Evolutionary conservation across 2,797 vertebrate genomes (phyloP).

Genomic region (Buphagus erythrorhynchus): DNA sequence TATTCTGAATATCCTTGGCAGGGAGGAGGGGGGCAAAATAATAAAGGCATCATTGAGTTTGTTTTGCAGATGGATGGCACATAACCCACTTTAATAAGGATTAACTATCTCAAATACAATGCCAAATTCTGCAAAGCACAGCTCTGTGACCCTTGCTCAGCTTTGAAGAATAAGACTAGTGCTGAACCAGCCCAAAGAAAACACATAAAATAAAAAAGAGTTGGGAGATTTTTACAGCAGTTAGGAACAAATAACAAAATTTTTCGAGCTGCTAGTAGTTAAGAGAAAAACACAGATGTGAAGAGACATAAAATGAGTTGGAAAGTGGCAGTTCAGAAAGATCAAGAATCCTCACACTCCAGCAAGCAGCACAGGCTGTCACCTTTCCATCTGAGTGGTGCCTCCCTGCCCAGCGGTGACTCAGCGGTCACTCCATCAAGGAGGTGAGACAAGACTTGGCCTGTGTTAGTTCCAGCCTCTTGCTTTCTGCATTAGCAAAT

Average conservation of each 20-base stretch:
- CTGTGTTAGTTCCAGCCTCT: neutral
- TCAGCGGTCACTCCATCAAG: neutral
- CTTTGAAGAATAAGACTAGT: neutral
- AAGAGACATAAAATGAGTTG: neutral
- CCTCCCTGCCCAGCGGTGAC: neutral
- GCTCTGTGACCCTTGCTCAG: neutral
- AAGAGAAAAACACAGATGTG: neutral
- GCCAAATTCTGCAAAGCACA: neutral
- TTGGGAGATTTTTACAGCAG: neutral
- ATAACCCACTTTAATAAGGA: neutral
- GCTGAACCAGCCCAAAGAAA: neutral
- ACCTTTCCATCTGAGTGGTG: neutral
- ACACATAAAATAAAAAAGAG: neutral
- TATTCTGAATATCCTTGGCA: neutral
- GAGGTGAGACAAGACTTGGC: neutral
- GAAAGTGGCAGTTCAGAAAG: neutral
- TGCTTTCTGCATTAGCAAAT: neutral
- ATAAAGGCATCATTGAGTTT: neutral
- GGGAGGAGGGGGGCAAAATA: accelerated
- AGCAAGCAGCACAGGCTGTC: neutral
- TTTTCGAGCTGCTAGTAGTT: neutral
- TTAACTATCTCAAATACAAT: neutral
- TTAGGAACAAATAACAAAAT: neutral
- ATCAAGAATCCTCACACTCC: neutral
- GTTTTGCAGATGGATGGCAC: neutral